Evolutionary conservation across 2,888 invertebrate species (phyloP), one percentile per base, ranked within the genome.

Genomic region (Yponomeuta plumbellus): DNA sequence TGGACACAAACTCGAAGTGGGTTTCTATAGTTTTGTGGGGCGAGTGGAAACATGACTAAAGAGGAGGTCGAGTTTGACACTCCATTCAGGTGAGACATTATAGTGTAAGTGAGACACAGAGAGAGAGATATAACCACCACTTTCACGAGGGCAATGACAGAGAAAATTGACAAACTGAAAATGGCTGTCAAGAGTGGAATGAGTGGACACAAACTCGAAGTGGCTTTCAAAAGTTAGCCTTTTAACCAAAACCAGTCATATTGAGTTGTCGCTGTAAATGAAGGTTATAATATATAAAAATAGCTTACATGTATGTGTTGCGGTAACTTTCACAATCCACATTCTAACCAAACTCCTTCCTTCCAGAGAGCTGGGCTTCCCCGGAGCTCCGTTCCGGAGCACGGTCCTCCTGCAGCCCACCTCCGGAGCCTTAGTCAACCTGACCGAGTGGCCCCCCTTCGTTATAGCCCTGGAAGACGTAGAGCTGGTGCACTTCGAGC

Each of bases 361-460:
- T 65, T 59, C 56, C 86, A 92, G 98, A 89, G 99, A 99, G 78
- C 92, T 99, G 26, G 99, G 99, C 20, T 99, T 99, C 91, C 97
- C 97, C 66, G 99, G 99, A 61, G 99, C 98, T 1, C 99, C 99
- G 0, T 98, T 95, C 93, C 94, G 99, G 76, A 97, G 97, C 75
- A 99, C 99, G 11, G 99, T 98, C 0, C 93, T 98, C 11, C 92
- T 99, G 2, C 99, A 99, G 81, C 99, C 99, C 0, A 99, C 99
- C 0, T 98, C 98, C 1, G 97, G 98, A n/a, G 98, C 98, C 73
- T 93, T 99, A 67, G 99, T 99, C 6, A 98, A 97, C 88, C 94
- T 99, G 1, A 98, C 98, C 0, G 99, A 99, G 91, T 99, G 99
- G 99, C 99, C 99, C 22, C 99, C 99, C 71, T 99, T 99, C 90